Base-by-base conservation (phyloP, 2,113 vertebrate genomes). In the Festucalex cinctus region DNA sequence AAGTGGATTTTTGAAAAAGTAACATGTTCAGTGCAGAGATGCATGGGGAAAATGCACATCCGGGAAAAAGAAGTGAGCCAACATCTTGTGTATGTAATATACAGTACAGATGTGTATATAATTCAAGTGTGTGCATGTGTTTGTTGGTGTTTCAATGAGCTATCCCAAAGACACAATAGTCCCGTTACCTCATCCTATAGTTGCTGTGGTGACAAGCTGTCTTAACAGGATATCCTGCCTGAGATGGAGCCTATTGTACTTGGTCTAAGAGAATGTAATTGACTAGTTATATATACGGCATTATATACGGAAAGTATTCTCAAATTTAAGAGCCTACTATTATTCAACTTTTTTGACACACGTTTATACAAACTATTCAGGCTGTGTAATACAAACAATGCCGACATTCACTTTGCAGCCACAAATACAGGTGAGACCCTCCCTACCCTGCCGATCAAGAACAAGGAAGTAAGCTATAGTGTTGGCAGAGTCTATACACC, bases 211-310 rank as follows among this genome's bases (percentile, higher is more conserved):
- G 86, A 92, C 87, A 80, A 78, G 71, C 67, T 76, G 88, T 90
- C 84, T 82, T 90, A 91, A 49, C 89, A 81, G 91, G 90, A 92
- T 89, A 84, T 93, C 90, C 89, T 90, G 89, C 60, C 86, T 75
- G 35, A 78, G 75, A 78, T 44, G 10, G 14, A 44, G 13, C 78
- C 88, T 78, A 90, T 92, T 92, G 91, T 92, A 81, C 69, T 1
- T 1, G 2, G 37, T 5, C 73, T 88, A 91, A 85, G 88, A 88
- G 14, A 86, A 86, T 90, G 70, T 65, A 44, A 77, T 77, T 86
- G 70, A n/a, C 20, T n/a, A 20, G 48, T n/a, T 49, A 49, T 20
- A 48, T 48, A 20, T 78, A 80, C 83, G 83, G 86, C 82, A 86
- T 81, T n/a, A n/a, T n/a, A n/a, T n/a, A n/a, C 32, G 83, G 89